Evolutionary conservation across 2,113 vertebrate species (phyloP).

Genomic region (Catharus bicknelli): DNA sequence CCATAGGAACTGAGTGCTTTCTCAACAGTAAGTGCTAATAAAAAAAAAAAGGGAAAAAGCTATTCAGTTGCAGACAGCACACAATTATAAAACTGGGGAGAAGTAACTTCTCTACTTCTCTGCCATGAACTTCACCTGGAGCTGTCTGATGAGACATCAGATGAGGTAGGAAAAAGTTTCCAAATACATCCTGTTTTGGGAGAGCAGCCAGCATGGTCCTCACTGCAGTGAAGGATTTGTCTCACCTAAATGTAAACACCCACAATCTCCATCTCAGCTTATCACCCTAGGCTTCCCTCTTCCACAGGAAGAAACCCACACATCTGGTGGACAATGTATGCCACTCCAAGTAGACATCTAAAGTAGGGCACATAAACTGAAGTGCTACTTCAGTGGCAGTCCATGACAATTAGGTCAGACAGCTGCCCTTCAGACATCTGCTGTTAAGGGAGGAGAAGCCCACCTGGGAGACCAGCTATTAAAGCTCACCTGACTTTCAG

Average conservation of each 20-base stretch:
- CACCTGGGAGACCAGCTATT: not conserved
- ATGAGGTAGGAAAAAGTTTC: not conserved
- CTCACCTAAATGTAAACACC: not conserved
- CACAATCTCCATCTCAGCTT: not conserved
- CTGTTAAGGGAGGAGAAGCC: not conserved
- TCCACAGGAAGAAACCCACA: not conserved
- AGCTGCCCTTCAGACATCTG: not conserved
- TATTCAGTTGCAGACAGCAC: not conserved
- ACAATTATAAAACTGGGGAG: not conserved
- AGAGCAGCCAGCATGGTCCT: not conserved
- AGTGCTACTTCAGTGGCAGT: not conserved
- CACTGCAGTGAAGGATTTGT: not conserved
- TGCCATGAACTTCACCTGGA: not conserved
- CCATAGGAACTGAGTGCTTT: not conserved
- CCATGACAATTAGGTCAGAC: not conserved
- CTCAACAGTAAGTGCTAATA: constrained; percentile 4
- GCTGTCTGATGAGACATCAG: not conserved
- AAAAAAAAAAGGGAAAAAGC: constrained; percentile 18
- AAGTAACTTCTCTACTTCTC: not conserved
- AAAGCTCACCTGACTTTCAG: constrained; percentile 1
- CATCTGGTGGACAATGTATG: not conserved
- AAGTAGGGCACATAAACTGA: not conserved
- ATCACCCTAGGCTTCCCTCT: not conserved
- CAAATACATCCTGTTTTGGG: not conserved
- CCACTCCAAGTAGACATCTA: not conserved